These are phyloP conservation scores for Venturia canescens DNA, from an alignment of 1,140 invertebrate genomes.

Conservation along the genomic window DNA sequence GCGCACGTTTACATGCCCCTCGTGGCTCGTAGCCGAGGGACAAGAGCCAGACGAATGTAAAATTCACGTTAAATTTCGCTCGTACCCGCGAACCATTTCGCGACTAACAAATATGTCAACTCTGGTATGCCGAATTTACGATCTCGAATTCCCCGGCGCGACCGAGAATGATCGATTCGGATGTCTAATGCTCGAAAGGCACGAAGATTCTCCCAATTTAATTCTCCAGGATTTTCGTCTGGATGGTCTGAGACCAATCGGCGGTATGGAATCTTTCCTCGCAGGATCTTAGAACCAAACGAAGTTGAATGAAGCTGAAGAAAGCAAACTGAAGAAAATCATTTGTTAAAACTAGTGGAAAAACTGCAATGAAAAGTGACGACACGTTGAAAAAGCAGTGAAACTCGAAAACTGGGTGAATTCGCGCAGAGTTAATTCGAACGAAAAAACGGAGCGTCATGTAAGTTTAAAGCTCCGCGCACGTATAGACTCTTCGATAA, in stretches of 20 bases:
- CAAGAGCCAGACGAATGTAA: neutral
- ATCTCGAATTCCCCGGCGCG: no score
- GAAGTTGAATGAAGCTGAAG: no score
- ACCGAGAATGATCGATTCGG: no score
- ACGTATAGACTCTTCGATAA: conserved; percentile 30
- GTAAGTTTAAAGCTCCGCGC: conserved; percentile 33
- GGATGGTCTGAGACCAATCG: no score
- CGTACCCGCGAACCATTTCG: conserved; percentile 25
- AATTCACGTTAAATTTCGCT: conserved; percentile 59
- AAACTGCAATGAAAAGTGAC: no score
- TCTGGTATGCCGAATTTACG: neutral
- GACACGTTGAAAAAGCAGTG: neutral
- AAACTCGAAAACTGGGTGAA: neutral
- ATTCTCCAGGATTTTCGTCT: no score
- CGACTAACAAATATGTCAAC: neutral
- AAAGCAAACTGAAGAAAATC: no score
- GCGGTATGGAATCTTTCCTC: no score
- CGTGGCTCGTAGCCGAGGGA: neutral
- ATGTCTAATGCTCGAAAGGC: no score
- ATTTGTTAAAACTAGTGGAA: no score
- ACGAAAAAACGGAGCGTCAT: neutral
- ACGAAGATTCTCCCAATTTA: no score
- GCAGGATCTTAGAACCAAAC: no score
- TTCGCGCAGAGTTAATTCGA: neutral
- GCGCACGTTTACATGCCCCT: conserved; percentile 65